Evolutionary conservation across 2,888 invertebrate genomes (phyloP).

Genomic region (Drosophila stalkeri): DNA sequence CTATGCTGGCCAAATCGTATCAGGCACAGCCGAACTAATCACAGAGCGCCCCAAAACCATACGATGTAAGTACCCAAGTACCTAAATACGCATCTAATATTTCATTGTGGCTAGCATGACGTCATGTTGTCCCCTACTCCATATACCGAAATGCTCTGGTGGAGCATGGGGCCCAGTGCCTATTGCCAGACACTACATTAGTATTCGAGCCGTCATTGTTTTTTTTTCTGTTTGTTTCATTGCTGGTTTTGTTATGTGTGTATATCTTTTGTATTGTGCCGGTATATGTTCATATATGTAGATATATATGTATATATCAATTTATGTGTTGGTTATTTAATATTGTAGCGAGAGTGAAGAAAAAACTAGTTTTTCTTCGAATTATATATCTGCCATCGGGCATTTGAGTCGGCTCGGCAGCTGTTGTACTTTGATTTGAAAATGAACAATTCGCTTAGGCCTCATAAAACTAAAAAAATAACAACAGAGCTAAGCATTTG

Average conservation of each 20-base stretch:
- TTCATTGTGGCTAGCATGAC: constrained; percentile 51
- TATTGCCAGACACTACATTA: constrained; percentile 32
- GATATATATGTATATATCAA: not conserved
- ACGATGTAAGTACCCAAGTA: constrained; percentile 79
- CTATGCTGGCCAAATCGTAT: constrained; percentile 83
- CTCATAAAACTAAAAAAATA: not conserved
- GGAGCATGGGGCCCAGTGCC: not conserved
- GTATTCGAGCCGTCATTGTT: constrained; percentile 55
- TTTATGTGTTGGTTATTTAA: constrained; percentile 37
- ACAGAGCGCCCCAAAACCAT: constrained; percentile 84
- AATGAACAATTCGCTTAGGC: constrained; percentile 6
- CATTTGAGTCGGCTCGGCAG: constrained; percentile 33
- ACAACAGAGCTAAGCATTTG: not conserved
- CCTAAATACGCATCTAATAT: constrained; percentile 34
- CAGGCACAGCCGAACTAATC: constrained; percentile 83
- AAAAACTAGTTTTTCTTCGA: constrained; percentile 64
- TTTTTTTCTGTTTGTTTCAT: constrained; percentile 29
- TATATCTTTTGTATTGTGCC: constrained; percentile 50
- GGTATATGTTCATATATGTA: constrained; percentile 22
- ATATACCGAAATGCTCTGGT: not conserved
- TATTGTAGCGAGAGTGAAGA: constrained; percentile 36
- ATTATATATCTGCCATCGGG: constrained; percentile 12
- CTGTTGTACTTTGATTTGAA: constrained; percentile 24
- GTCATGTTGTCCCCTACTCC: constrained; percentile 50
- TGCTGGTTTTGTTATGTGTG: constrained; percentile 29